These are phyloP conservation scores for Syngnathus floridae DNA, from an alignment of 2,113 vertebrate species.

Conservation along the genomic window DNA sequence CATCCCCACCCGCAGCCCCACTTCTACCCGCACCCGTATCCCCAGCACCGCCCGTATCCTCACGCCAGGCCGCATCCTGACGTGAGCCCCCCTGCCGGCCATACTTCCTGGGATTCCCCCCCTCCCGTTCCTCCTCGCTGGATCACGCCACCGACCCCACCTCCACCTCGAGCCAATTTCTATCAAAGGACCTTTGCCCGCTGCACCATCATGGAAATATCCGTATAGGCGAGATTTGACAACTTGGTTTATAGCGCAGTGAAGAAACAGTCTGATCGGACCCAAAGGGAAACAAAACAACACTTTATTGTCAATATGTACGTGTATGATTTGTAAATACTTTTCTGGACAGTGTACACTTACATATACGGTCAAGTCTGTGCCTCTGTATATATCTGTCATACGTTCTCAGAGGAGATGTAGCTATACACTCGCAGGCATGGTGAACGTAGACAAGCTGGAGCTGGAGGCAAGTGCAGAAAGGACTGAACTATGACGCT, in stretches of 20 bases:
- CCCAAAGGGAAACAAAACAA: slow-evolving; percentile 44
- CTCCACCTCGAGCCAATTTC: slow-evolving; percentile 58
- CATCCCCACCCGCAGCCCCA: slow-evolving; percentile 3
- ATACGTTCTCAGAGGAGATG: slow-evolving; percentile 62
- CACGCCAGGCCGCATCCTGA: slow-evolving; percentile 33
- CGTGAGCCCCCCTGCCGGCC: slow-evolving; percentile 36
- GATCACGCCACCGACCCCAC: slow-evolving; percentile 58
- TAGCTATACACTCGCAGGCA: slow-evolving; percentile 48
- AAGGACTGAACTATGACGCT: slow-evolving; percentile 55
- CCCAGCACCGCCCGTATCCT: slow-evolving; percentile 26
- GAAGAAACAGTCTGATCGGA: slow-evolving; percentile 37
- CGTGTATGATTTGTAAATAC: slow-evolving; percentile 63
- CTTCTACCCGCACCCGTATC: slow-evolving; percentile 26
- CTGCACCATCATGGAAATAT: slow-evolving; percentile 71
- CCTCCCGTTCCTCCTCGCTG: slow-evolving; percentile 61
- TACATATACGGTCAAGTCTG: slow-evolving; percentile 54
- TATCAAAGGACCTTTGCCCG: slow-evolving; percentile 66
- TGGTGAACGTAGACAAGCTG: slow-evolving; percentile 55
- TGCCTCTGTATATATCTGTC: slow-evolving; percentile 65
- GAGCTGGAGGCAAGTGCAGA: slow-evolving; percentile 67
- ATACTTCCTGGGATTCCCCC: slow-evolving; percentile 51
- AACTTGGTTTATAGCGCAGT: slow-evolving; percentile 14
- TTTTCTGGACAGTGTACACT: slow-evolving; percentile 43
- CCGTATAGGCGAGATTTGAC: slow-evolving; percentile 51
- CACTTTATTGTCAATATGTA: slow-evolving; percentile 51